Evolutionary conservation across 2,797 vertebrate species (phyloP), one percentile per base, ranked within the genome.

Genomic region (Anomalospiza imberbis): DNA sequence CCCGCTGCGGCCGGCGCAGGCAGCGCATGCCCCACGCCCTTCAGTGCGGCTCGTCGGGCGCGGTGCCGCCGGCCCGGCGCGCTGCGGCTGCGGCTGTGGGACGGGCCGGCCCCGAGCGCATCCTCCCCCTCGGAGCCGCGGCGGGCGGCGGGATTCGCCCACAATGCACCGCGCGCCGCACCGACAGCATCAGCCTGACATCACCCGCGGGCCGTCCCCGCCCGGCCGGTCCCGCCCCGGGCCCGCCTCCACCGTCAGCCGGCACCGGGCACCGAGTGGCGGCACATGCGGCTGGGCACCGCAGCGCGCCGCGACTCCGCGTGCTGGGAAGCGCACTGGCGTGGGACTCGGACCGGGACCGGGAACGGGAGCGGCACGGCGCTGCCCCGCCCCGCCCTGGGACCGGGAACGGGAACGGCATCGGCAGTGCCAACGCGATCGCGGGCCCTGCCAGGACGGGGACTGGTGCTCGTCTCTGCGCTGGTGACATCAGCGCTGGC

Each of bases 131-230:
- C 53, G 88, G 84, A 82, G 80, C 80, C 88, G 91, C 91, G 90
- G 89, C 89, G 54, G 88, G 85, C 89, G 83, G 85, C 94, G 88
- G 88, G 94, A 93, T 89, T 86, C 73, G 88, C 91, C 94, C 94
- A 93, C 94, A 95, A 93, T 93, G 91, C 94, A 89, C 88, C 81
- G 77, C 91, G 94, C 77, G 73, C 89, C 94, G 91, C 91, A 80
- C 89, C 68, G 82, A 75, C 82, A 91, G 89, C 94, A 93, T 91
- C 94, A 93, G 91, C 70, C 78, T 95, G 91, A 95, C 94, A 93
- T 95, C 94, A 93, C 94, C 74, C 89, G 65, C 55, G 53, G 86
- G 91, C 89, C 91, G 82, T 53, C 74, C 85, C 91, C 70, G 47
- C 74, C 86, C 74, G 55, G 21, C 76, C 71, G 45, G 91, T 36